These are phyloP conservation scores for Tokudaia muenninki DNA, from an alignment of 2,797 vertebrate species.

Conservation along the genomic window DNA sequence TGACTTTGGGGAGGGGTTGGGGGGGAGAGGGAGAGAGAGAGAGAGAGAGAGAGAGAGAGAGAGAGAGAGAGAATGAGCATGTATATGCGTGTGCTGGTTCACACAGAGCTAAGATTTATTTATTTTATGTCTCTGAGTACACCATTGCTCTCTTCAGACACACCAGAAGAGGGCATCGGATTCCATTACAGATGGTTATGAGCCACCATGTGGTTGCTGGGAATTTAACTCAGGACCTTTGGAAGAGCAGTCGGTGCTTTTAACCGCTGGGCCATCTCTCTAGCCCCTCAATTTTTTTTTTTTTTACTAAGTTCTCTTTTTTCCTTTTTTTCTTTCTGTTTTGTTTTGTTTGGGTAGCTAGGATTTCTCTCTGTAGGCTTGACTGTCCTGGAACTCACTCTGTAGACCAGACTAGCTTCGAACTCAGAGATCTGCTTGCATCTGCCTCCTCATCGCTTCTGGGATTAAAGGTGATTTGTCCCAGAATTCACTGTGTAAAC, in stretches of 20 bases:
- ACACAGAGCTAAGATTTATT: no score
- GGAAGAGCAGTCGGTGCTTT: neutral
- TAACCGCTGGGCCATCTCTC: neutral
- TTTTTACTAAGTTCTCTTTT: neutral
- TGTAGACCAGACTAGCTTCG: neutral
- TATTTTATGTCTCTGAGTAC: no score
- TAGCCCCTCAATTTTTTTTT: neutral
- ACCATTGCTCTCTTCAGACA: no score
- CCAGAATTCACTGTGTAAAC: neutral
- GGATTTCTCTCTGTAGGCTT: neutral
- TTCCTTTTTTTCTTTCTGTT: neutral
- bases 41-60: fast-evolving
- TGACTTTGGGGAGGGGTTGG: no score
- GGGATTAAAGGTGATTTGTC: neutral
- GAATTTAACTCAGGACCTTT: neutral
- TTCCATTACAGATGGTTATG: no score
- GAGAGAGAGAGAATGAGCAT: no score
- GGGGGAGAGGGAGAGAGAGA: fast-evolving
- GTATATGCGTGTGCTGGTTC: no score
- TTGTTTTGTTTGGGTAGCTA: neutral
- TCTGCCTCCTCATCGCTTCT: neutral
- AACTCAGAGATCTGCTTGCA: neutral
- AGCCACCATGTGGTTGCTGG: neutral
- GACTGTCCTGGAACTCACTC: neutral
- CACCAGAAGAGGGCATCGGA: no score